phyloP scores from a whole-genome alignment of 2,797 vertebrate species.

The Odontamblyopus rebecca region DNA sequence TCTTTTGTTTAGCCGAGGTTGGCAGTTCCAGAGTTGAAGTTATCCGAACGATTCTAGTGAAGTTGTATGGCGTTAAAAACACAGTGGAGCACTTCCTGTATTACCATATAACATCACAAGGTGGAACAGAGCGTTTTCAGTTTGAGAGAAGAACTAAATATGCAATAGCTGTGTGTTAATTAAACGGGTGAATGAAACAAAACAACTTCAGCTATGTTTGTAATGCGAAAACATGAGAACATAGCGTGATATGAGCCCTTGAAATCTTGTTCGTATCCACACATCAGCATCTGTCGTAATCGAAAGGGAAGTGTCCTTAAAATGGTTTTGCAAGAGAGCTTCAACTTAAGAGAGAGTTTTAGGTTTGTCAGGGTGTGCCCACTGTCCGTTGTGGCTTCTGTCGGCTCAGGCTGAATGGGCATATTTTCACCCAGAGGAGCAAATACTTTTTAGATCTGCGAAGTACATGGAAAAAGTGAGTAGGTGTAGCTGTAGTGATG shows the following conservation, averaged over 20 bases:
- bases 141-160: too few species aligned
- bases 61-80: too few species aligned
- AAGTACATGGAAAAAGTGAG: conserved; percentile 67
- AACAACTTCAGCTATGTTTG: too few species aligned
- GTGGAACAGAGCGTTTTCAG: too few species aligned
- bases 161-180: too few species aligned
- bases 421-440: conserved; percentile 20
- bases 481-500: conserved; percentile 29
- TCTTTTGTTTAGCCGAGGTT: too few species aligned
- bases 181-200: too few species aligned
- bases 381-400: conserved; percentile 10
- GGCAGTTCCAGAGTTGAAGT: too few species aligned
- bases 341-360: conserved; percentile 29
- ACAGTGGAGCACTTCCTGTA: too few species aligned
- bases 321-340: conserved; percentile 44
- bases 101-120: too few species aligned
- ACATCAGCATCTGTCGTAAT: conserved; percentile 43
- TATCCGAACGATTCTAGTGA: too few species aligned
- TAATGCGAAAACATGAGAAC: too few species aligned
- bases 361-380: conserved; percentile 59
- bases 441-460: conserved; percentile 22
- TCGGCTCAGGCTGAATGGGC: conserved; percentile 38
- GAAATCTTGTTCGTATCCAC: conserved; percentile 35
- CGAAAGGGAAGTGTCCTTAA: conserved; percentile 51
- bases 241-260: background rate